Percentiles rank a stretch among this genome's conserved stretches.
phyloP scores from a whole-genome alignment of 2,797 vertebrate species.

The Notoglanidium macrostoma region DNA sequence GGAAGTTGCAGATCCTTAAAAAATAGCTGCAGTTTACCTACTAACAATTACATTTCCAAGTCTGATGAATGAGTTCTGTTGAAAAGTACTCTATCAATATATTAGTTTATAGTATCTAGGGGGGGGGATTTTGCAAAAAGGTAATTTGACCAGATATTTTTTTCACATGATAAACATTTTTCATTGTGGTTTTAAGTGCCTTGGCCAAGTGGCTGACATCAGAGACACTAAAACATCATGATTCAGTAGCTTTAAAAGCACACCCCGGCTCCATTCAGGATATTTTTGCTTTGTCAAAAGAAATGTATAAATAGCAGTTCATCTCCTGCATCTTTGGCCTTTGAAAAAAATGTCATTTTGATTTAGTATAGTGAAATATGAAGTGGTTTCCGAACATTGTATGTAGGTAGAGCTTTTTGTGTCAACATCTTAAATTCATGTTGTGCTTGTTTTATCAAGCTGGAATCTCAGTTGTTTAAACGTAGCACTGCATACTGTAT shows the following conservation, averaged over 20 bases:
- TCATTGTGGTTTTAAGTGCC: constrained; percentile 1
- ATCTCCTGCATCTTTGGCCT: not conserved
- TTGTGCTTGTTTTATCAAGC: not conserved
- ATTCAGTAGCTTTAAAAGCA: constrained; percentile 13
- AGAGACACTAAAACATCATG: constrained; percentile 8
- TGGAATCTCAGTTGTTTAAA: not conserved
- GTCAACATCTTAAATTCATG: not conserved
- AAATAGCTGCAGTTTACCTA: not conserved
- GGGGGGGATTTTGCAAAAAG: not conserved
- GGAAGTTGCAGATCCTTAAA: not conserved
- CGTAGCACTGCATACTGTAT: not conserved
- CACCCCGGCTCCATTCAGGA: not conserved
- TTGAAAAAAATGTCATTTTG: constrained; percentile 1
- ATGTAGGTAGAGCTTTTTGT: not conserved
- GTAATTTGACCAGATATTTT: not conserved
- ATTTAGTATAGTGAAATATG: not conserved
- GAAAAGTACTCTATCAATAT: constrained; percentile 2
- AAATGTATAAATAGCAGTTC: not conserved
- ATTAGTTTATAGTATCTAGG: not conserved
- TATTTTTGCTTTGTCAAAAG: not conserved
- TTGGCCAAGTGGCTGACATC: constrained; percentile 14
- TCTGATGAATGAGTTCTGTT: not conserved
- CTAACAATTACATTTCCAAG: not conserved
- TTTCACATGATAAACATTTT: not conserved
- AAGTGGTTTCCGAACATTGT: not conserved